A percentile compares a stretch with the other conserved stretches of the same genome.
Evolutionary conservation across 2,113 vertebrate genomes (phyloP).

Genomic region (Psittacula cyanocephala): DNA sequence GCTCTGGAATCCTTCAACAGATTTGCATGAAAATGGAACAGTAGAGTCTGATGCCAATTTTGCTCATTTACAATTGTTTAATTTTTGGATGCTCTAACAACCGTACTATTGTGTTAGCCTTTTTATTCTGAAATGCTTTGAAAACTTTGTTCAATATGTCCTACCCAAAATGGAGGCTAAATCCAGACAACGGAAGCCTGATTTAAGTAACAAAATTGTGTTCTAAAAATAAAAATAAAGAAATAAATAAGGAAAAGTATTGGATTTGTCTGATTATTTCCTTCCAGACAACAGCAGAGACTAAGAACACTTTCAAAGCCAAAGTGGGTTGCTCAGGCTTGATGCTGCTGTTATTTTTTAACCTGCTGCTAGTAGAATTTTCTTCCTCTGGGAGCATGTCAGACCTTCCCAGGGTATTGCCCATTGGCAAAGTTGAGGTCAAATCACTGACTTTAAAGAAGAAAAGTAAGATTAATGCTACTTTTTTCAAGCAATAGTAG

Average conservation of each 20-base stretch:
- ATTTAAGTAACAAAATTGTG: conserved; percentile 19
- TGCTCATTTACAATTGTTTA: not conserved
- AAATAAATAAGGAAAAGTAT: conserved; percentile 3
- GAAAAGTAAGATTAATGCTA: not conserved
- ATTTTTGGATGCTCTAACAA: not conserved
- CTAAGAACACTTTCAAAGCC: not conserved
- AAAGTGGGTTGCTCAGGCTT: not conserved
- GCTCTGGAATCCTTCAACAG: not conserved
- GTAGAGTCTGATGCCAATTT: not conserved
- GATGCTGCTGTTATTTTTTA: not conserved
- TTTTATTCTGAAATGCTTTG: not conserved
- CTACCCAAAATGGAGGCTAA: not conserved
- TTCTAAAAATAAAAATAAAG: not conserved
- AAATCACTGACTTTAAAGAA: not conserved
- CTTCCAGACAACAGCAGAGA: not conserved
- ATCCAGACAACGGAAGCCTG: conserved; percentile 23
- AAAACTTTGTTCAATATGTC: conserved; percentile 28
- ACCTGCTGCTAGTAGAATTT: not conserved
- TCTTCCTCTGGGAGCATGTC: not conserved
- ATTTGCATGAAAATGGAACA: not conserved
- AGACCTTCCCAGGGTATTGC: not conserved
- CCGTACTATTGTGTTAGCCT: not conserved
- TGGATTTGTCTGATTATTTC: not conserved
- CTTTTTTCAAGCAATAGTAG: not conserved
- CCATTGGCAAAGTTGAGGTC: not conserved